phyloP scores from a whole-genome alignment of 1,140 invertebrate species.

The Eumeta japonica region DNA sequence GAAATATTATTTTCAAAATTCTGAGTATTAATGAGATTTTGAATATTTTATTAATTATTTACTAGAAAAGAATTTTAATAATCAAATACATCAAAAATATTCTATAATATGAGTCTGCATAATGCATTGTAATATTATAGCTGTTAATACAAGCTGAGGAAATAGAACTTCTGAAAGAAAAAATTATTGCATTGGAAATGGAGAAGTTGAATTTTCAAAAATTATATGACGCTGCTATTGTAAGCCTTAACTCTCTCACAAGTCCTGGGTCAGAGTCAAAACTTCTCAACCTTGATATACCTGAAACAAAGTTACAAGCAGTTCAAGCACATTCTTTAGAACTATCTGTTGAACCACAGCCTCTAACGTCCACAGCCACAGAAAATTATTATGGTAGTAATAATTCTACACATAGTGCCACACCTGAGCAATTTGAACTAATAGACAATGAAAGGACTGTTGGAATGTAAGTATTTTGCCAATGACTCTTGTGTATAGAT shows the following conservation, averaged over 20 bases:
- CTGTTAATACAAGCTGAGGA: conserved; percentile 55
- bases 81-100: no score
- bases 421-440: conserved; percentile 55
- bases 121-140: conserved; percentile 18
- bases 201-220: conserved; percentile 61
- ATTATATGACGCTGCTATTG: conserved; percentile 52
- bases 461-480: conserved; percentile 25
- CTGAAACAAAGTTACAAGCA: conserved; percentile 28
- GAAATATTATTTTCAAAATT: neutral
- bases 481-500: neutral
- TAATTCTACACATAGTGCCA: conserved; percentile 48
- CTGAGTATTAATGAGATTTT: no score
- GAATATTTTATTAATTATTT: neutral
- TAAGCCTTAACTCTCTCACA: conserved; percentile 49
- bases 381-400: conserved; percentile 55
- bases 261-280: conserved; percentile 45
- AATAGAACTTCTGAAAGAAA: conserved; percentile 58
- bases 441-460: conserved; percentile 52
- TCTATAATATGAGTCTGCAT: no score
- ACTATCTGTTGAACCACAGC: conserved; percentile 23
- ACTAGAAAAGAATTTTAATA: neutral
- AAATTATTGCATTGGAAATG: conserved; percentile 55
- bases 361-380: conserved; percentile 41
- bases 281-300: conserved; percentile 33
- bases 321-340: conserved; percentile 17